Conservation (phyloP, 1,140 invertebrate genomes). For the Varroa destructor region DNA sequence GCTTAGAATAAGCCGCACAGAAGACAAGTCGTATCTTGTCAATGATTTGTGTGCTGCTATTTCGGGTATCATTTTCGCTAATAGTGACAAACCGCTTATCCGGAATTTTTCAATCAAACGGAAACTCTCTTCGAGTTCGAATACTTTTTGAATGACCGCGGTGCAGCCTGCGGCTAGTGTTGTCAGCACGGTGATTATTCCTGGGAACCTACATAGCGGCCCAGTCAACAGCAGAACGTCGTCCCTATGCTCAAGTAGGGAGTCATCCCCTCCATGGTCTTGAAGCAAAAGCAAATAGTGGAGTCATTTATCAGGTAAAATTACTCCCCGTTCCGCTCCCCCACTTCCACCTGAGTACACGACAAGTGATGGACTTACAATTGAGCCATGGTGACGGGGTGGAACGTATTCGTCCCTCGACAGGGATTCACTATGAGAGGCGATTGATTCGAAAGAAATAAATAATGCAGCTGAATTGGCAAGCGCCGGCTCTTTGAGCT, state of each 20-base stretch:
- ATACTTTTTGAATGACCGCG: background rate
- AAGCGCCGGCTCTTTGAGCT: background rate
- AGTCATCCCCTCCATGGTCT: background rate
- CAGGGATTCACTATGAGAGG: background rate
- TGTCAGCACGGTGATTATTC: background rate
- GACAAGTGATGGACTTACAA: background rate
- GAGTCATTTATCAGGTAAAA: slow-evolving; percentile 8
- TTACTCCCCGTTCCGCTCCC: background rate
- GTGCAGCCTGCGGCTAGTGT: background rate
- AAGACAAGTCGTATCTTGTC: background rate
- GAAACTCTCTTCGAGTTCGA: background rate
- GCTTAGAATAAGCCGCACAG: background rate
- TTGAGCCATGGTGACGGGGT: background rate
- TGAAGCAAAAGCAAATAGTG: slow-evolving; percentile 15
- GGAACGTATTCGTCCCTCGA: background rate
- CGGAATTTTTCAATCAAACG: background rate
- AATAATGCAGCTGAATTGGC: background rate
- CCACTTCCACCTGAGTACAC: slow-evolving; percentile 5
- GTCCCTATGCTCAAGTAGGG: background rate
- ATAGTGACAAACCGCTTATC: background rate
- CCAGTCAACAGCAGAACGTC: slow-evolving; percentile 11
- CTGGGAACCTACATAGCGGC: slow-evolving; percentile 1
- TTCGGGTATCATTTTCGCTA: background rate
- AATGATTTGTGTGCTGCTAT: background rate
- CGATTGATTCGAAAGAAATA: too few species aligned